Conservation (phyloP, 2,113 vertebrate species). For the Platichthys stellatus region DNA sequence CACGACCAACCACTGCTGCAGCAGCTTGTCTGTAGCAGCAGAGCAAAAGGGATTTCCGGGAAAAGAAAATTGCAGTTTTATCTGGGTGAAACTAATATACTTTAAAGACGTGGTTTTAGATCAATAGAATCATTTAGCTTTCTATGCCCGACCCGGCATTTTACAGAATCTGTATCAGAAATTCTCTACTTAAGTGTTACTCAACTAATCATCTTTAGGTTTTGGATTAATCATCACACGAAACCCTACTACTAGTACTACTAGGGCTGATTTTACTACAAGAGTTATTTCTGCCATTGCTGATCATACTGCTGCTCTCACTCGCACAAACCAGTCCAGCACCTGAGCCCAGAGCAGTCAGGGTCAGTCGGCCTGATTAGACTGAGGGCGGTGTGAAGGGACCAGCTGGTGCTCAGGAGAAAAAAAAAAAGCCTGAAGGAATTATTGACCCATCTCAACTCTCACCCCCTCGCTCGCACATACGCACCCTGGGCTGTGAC, state of each 20-base stretch:
- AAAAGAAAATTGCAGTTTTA: no score
- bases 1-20: no score
- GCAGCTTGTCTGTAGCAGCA: no score
- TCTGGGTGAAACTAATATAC: no score
- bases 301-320: conserved; percentile 26
- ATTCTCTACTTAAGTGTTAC: no score
- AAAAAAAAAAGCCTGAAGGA: conserved; percentile 75
- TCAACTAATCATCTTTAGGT: background rate
- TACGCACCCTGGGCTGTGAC: conserved; percentile 71
- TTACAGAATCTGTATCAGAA: no score
- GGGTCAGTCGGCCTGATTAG: conserved; percentile 75
- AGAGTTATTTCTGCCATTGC: conserved; percentile 8
- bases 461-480: conserved; percentile 62
- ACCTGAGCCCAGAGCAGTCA: conserved; percentile 71
- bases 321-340: conserved; percentile 50
- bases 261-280: background rate
- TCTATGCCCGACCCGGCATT: no score
- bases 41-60: no score
- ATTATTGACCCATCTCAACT: conserved; percentile 78
- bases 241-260: background rate
- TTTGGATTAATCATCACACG: background rate
- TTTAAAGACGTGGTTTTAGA: no score
- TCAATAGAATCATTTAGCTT: no score
- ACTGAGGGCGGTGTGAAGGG: conserved; percentile 64
- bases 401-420: conserved; percentile 75